Evolutionary conservation across 1,140 invertebrate species (phyloP).

Genomic region (Scylla paramamosain): DNA sequence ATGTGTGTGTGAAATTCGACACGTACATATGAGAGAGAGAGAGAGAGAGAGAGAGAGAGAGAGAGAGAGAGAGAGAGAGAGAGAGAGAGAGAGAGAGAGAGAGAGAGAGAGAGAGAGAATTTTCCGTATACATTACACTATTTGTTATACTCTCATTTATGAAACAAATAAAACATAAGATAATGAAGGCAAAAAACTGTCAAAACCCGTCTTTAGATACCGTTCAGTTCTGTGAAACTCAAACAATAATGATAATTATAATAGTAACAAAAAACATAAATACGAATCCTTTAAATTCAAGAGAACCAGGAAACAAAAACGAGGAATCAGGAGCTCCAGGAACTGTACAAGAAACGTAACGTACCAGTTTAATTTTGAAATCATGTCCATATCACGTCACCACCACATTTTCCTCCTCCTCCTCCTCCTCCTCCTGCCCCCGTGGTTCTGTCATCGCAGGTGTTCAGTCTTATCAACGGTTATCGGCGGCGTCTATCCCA

Average conservation of each 20-base stretch:
- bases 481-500: neutral
- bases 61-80: conserved; percentile 18
- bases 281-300: neutral
- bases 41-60: neutral
- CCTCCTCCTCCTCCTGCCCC: neutral
- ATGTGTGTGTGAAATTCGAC: no score
- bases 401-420: neutral
- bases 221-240: no score
- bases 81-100: conserved; percentile 3
- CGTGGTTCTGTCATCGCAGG: neutral
- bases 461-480: neutral
- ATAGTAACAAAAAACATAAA: no score
- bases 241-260: no score
- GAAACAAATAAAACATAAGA: no score
- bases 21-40: neutral
- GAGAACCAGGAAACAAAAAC: neutral
- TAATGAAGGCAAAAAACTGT: no score
- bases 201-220: no score
- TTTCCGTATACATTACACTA: neutral
- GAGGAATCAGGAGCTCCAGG: neutral
- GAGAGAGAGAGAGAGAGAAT: conserved; percentile 2
- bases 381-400: neutral
- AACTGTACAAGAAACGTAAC: neutral
- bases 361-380: neutral
- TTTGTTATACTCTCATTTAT: no score